These are phyloP conservation scores for Tenebrio molitor DNA, from an alignment of 1,140 invertebrate genomes.

Conservation along the genomic window DNA sequence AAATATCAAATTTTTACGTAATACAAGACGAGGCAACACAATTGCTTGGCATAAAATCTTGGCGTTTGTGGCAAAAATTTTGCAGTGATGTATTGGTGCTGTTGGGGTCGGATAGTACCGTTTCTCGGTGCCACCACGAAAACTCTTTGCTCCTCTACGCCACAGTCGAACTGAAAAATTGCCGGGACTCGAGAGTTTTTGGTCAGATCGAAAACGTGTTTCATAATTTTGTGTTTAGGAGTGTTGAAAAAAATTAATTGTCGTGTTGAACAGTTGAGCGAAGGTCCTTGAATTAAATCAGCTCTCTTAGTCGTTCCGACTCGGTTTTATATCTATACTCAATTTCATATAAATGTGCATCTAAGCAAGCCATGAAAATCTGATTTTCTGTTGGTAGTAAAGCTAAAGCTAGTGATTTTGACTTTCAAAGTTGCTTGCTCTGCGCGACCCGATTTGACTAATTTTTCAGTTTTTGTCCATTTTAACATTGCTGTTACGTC, in stretches of 20 bases:
- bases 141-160: slow-evolving; percentile 27
- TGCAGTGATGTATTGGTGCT: slow-evolving; percentile 44
- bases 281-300: slow-evolving; percentile 42
- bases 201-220: slow-evolving; percentile 24
- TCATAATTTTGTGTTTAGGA: not conserved
- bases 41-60: slow-evolving; percentile 47
- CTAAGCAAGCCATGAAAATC: too few relatives aligned
- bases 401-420: too few relatives aligned
- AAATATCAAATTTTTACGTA: slow-evolving; percentile 53
- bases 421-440: slow-evolving; percentile 37
- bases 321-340: too few relatives aligned
- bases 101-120: slow-evolving; percentile 31
- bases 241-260: slow-evolving; percentile 15
- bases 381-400: too few relatives aligned
- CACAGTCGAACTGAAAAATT: slow-evolving; percentile 49
- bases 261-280: slow-evolving; percentile 26
- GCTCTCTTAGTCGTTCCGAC: too few relatives aligned
- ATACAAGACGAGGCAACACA: slow-evolving; percentile 52
- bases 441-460: too few relatives aligned
- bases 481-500: not conserved
- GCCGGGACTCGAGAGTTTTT: slow-evolving; percentile 29
- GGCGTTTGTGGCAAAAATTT: slow-evolving; percentile 50
- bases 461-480: too few relatives aligned
- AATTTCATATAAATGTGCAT: too few relatives aligned
- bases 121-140: slow-evolving; percentile 28